Evolutionary conservation across 2,888 invertebrate genomes (phyloP), one percentile per base, ranked within the genome.

Genomic region (Cremastobaeus sp.): DNA sequence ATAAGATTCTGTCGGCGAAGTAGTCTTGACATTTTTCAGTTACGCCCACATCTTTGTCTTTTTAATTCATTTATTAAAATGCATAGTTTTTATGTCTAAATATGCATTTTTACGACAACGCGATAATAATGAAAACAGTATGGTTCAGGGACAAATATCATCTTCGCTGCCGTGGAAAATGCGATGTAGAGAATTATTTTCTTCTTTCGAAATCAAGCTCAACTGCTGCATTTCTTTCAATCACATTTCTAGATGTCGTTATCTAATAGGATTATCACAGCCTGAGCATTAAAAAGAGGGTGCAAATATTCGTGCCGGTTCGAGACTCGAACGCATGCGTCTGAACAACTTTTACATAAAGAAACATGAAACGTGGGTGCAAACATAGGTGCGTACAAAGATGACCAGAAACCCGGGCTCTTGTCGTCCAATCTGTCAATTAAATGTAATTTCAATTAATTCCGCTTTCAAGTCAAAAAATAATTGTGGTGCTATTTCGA

Each of bases 181-280:
- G 25, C 4, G 8, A 25, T 25, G 25, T 25, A 3, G 25, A n/a
- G n/a, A n/a, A n/a, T n/a, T n/a, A n/a, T n/a, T n/a, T 8, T 25
- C 8, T 25, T 3, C 25, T 12, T 28, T 54, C 11, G 1, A 25
- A 17, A 28, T 20, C 5, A 12, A 32, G 3, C 6, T 1, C 4
- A 14, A 43, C 3, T 64, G 52, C 45, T 25, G 45, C 52, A 35
- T 52, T 11, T 52, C 5, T 47, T 65, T 35, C 2, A 20, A 35
- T 47, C 17, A 45, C 64, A 30, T 52, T 68, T 52, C 69, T 74
- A 79, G 78, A 76, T 76, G 79, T 80, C 77, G 30, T 59, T 60
- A 60, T 48, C 35, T 43, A 52, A 68, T 28, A 15, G 8, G 14
- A 50, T n/a, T 37, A 21, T 37, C n/a, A 6, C 41, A 14, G 60